phyloP scores from a whole-genome alignment of 2,113 vertebrate species.

The Egretta garzetta region DNA sequence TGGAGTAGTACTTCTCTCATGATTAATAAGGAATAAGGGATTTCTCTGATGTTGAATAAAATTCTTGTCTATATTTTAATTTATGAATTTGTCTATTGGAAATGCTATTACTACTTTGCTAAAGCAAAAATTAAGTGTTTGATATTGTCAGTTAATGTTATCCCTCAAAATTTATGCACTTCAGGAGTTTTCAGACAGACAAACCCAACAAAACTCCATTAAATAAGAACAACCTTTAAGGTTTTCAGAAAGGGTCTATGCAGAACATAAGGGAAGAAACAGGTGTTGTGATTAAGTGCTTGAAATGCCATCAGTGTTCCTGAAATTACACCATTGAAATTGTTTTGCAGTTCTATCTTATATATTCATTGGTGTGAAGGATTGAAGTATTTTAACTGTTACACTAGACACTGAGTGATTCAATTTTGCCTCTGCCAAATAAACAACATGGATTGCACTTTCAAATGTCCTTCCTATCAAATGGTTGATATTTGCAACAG shows the following conservation, averaged over 20 bases:
- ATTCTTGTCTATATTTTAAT: not conserved
- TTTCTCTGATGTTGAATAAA: not conserved
- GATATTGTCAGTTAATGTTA: not conserved
- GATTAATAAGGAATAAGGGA: not conserved
- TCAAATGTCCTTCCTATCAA: not conserved
- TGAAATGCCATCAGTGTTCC: not conserved
- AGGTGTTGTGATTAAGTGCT: not conserved
- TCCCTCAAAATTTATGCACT: not conserved
- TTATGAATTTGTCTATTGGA: not conserved
- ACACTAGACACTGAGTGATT: not conserved
- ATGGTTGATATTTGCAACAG: not conserved
- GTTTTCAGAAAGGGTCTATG: not conserved
- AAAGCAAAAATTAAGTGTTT: not conserved
- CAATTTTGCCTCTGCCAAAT: not conserved
- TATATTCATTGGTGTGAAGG: not conserved
- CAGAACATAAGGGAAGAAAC: not conserved
- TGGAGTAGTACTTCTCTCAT: constrained; percentile 1
- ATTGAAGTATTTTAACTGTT: not conserved
- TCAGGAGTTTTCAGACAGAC: not conserved
- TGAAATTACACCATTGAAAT: not conserved
- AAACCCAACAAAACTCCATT: not conserved
- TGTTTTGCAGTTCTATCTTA: not conserved
- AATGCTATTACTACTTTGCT: not conserved
- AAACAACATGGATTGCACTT: not conserved
- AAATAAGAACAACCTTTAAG: not conserved